A percentile compares a stretch with the other conserved stretches of the same genome.
Evolutionary conservation across 2,888 invertebrate species (phyloP).

Genomic region (Subacronicta megacephala): DNA sequence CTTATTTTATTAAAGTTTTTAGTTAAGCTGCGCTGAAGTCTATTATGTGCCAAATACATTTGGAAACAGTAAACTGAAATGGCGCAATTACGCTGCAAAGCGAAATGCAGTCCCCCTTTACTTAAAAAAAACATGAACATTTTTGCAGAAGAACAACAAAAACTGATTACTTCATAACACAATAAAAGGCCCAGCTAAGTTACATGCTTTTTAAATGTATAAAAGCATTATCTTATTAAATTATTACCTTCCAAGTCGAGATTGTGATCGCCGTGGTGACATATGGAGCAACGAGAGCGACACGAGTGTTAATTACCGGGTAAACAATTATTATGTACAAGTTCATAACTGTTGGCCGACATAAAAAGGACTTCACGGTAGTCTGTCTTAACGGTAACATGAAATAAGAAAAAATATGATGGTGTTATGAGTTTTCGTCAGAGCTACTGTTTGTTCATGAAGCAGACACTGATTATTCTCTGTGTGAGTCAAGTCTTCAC

Average conservation of each 20-base stretch:
- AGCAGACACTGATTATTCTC: too few relatives aligned
- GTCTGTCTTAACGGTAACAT: constrained; percentile 38
- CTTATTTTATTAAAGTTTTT: too few relatives aligned
- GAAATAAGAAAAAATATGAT: constrained; percentile 7
- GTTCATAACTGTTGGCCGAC: constrained; percentile 58
- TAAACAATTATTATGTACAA: constrained; percentile 59
- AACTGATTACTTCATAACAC: constrained; percentile 4
- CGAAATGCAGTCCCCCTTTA: too few relatives aligned
- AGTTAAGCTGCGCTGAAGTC: too few relatives aligned
- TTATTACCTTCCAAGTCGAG: constrained; percentile 25
- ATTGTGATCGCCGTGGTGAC: constrained; percentile 46
- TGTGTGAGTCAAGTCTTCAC: too few relatives aligned
- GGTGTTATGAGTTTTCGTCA: not conserved
- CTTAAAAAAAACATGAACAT: too few relatives aligned
- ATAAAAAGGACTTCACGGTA: constrained; percentile 49
- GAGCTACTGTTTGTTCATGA: not conserved
- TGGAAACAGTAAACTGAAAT: too few relatives aligned
- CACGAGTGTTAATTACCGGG: constrained; percentile 44
- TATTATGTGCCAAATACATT: too few relatives aligned
- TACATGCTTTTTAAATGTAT: constrained; percentile 30
- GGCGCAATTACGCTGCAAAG: too few relatives aligned
- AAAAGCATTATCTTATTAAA: constrained; percentile 41
- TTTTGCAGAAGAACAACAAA: too few relatives aligned
- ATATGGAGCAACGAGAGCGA: constrained; percentile 57
- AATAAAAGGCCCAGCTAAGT: constrained; percentile 9